Base-by-base conservation (phyloP, 2,113 vertebrate genomes). In the Otus sunia region DNA sequence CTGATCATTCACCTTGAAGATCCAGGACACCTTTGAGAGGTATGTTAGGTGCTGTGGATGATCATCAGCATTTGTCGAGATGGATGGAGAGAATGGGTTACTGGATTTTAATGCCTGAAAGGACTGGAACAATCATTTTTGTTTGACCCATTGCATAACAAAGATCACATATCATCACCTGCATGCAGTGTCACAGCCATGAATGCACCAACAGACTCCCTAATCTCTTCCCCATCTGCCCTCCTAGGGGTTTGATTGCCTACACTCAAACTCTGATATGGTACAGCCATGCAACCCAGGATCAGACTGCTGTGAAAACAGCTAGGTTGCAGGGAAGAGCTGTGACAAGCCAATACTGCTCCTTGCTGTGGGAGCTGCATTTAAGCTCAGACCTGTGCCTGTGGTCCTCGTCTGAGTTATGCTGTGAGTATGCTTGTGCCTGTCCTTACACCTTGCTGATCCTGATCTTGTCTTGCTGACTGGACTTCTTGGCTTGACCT, bases 131-230 rank as follows among this genome's bases (percentile, higher is more conserved):
- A 60, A 82, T 45, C 1, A 32, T 74, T 85, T 87, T 64, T 25
- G 9, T 74, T 80, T 82, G 45, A 63, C 36, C 84, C 92, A 5
- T 4, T 72, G 27, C 26, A 68, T 68, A 71, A 72, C 11, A 21
- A 88, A 85, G 25, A 36, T 56, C 64, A 85, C 17, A 25, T 45
- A 58, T 36, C 8, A 7, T 6, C 1, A 0, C 25, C 58, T 62
- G 26, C 29, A 17, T 1, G 3, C 66, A 47, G 34, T 1, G 0
- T 59, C 52, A 81, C 50, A 66, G 29, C 25, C 5, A 1, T 13
- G 20, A 88, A 15, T 49, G 10, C 25, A 83, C 43, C 55, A 85
- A 75, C 12, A 92, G 20, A 14, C 34, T 87, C 59, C 4, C 1
- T 55, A 89, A 71, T 15, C 26, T 78, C 43, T 67, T 90, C 26